Evolutionary conservation across 1,140 invertebrate species (phyloP), one percentile per base, ranked within the genome.

Genomic region (Pseudobourletiella spinata): DNA sequence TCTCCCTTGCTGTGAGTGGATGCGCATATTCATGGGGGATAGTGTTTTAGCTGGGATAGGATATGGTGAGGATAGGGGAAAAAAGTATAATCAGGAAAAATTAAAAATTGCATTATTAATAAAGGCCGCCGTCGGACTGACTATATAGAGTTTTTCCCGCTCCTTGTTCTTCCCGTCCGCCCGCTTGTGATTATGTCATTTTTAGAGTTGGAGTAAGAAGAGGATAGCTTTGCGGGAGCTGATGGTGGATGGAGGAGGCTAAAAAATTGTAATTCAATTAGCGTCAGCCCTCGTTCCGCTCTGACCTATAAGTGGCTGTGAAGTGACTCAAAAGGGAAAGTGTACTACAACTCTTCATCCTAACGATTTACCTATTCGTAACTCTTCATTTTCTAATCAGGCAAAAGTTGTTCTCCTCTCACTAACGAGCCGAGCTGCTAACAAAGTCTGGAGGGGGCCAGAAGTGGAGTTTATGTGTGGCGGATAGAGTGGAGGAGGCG

Each of bases 91-190:
- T 66, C 61, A 66, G 55, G 46, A 69, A 61, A 66, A 69, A 69
- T 69, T 69, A 69, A 69, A 69, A 66, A 66, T 66, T 69, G 67
- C 58, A 69, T 66, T 66, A 66, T 69, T 69, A 64, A 69, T 68
- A 46, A 65, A 52, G 54, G 48, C 64, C 22, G 43, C 61, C n/a
- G n/a, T 56, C 15, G 28, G n/a, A 61, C 18, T 4, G 35, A 11
- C 35, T 39, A 8, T 39, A 39, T 39, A n/a, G 8, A 11, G 35
- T n/a, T 39, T 11, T 39, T 39, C 35, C 35, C n/a, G n/a, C 35
- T 39, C 35, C 35, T 39, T 39, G 35, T 39, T 8, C 35, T 39
- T 39, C n/a, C n/a, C 8, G 8, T 39, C n/a, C n/a, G 8, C 8
- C 35, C n/a, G n/a, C 35, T n/a, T n/a, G n/a, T n/a, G n/a, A n/a